Evolutionary conservation across 1,140 invertebrate species (phyloP), one percentile per base, ranked within the genome.

Genomic region (Akabosia matsudoensis): DNA sequence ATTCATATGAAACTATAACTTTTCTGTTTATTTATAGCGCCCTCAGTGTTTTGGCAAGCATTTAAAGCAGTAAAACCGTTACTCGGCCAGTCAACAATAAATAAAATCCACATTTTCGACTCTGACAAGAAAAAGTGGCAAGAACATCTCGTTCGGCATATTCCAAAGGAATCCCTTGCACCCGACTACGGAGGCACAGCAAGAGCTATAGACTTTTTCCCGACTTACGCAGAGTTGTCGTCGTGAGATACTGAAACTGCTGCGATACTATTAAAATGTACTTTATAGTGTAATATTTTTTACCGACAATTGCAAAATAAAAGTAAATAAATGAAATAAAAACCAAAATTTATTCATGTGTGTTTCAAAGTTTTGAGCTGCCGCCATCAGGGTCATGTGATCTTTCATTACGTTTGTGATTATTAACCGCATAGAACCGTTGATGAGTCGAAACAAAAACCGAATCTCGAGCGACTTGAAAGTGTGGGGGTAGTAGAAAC

Each of bases 31-130:
- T 37, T 22, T 72, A 16, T 30, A 77, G 76, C 70, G 26, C 72
- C 76, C 13, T 33, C 71, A 18, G 72, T 77, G 34, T 77, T 77
- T 61, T 74, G 72, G 71, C 56, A 73, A 30, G 72, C 76, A 13
- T 77, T 73, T 37, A 77, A 77, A 54, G 61, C 72, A 24, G 24
- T 77, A 24, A 77, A 77, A 51, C 61, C 71, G 33, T 31, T 77
- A 24, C 37, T 77, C 31, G 71, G 71, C 64, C 61, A 71, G 18
- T 37, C 34, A 33, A 72, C 70, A 22, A 54, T 77, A 30, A 54
- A 71, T 18, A 77, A 77, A 51, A 34, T 77, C 0, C 71, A 74
- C 34, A 74, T 77, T 22, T 77, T 61, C 30, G 76, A 77, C 61
- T 45, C 52, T 16, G 76, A 77, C 28, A 72, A 77, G 34, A 72